These are phyloP conservation scores for Erpetoichthys calabaricus DNA, from an alignment of 2,797 vertebrate species.

Conservation along the genomic window DNA sequence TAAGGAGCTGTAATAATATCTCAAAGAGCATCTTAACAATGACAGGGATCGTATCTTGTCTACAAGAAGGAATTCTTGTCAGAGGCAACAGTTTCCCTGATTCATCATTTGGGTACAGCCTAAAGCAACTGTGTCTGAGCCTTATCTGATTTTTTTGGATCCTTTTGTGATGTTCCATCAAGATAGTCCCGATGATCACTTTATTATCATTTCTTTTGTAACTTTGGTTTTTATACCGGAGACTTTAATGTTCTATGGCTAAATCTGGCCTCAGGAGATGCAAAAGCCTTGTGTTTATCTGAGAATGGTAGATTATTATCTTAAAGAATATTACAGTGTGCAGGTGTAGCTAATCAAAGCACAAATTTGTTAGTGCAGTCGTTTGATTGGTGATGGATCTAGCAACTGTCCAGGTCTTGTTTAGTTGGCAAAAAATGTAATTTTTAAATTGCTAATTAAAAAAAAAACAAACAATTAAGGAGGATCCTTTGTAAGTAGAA, in stretches of 20 bases:
- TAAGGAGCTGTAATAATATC: no score
- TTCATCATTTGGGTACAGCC: constrained; percentile 11
- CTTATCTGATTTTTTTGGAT: constrained; percentile 24
- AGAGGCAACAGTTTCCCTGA: constrained; percentile 24
- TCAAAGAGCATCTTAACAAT: not conserved
- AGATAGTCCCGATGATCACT: constrained; percentile 15
- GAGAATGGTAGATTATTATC: constrained; percentile 11
- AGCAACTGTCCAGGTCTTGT: no score
- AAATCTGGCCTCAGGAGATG: constrained; percentile 14
- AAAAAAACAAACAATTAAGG: no score
- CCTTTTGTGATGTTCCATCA: constrained; percentile 10
- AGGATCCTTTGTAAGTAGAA: no score
- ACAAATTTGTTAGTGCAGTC: no score
- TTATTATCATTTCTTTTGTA: constrained; percentile 14
- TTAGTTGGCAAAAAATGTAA: no score
- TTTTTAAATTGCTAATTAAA: no score
- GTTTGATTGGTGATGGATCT: no score
- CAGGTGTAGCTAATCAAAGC: no score
- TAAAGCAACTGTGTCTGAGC: constrained; percentile 22
- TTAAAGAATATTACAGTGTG: constrained; percentile 8
- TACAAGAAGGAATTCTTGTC: not conserved
- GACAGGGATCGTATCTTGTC: not conserved
- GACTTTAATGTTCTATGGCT: constrained; percentile 2
- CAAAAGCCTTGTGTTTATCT: constrained; percentile 11
- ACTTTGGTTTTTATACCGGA: constrained; percentile 4